Evolutionary conservation across 2,797 vertebrate genomes (phyloP).

Genomic region (Thripadectes ignobilis): DNA sequence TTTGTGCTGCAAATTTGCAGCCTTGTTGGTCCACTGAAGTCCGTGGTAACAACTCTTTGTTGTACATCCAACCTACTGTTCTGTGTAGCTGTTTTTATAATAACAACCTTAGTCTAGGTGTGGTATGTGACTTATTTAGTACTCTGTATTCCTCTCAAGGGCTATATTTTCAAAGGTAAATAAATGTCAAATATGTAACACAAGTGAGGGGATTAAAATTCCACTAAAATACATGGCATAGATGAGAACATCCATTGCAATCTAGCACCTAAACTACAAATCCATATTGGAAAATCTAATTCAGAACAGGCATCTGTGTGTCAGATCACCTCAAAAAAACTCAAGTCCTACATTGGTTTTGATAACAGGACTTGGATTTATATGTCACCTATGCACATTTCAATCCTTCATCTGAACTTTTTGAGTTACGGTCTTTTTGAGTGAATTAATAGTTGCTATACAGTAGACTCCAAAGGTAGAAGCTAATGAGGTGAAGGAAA

Average conservation of each 20-base stretch:
- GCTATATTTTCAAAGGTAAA: background rate
- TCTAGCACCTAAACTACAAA: background rate
- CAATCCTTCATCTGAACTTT: background rate
- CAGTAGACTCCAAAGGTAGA: background rate
- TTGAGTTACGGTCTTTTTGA: background rate
- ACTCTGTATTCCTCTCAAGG: background rate
- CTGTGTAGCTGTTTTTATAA: background rate
- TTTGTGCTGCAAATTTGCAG: background rate
- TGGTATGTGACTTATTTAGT: background rate
- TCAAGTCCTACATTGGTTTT: background rate
- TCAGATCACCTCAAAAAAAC: background rate
- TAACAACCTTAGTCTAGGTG: background rate
- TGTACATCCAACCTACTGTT: background rate
- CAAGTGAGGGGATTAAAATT: background rate
- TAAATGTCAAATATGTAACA: background rate
- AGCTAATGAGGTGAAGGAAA: background rate
- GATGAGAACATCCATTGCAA: background rate
- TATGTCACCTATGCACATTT: background rate
- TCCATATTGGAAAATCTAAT: background rate
- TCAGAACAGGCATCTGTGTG: background rate
- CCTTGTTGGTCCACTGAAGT: background rate
- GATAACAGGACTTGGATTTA: background rate
- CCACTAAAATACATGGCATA: background rate
- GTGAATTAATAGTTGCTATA: background rate
- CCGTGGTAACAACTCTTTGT: background rate